Conservation (phyloP, 2,888 invertebrate species). For the Elgonia sp. region DNA sequence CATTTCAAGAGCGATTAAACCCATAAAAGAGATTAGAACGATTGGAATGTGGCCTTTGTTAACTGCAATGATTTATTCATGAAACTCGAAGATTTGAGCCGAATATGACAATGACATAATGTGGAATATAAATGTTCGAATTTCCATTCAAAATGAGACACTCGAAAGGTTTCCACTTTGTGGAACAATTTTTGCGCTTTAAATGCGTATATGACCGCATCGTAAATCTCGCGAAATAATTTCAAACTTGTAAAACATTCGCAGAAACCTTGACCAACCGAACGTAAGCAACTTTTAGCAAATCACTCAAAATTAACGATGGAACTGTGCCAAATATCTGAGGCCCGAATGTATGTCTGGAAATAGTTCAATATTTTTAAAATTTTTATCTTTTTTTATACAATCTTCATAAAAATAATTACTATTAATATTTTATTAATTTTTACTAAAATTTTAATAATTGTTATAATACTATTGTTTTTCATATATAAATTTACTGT, state of each 20-base stretch:
- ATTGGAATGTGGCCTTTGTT: conserved; percentile 68
- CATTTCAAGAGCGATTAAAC: conserved; percentile 59
- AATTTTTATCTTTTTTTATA: not conserved
- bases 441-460: too few relatives aligned
- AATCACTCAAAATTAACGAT: conserved; percentile 48
- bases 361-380: not conserved
- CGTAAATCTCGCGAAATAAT: conserved; percentile 36
- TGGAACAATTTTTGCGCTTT: conserved; percentile 3
- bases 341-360: conserved; percentile 28
- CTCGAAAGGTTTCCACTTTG: conserved; percentile 26
- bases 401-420: not conserved
- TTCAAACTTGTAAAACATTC: conserved; percentile 28
- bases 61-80: conserved; percentile 67
- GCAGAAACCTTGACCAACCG: conserved; percentile 51
- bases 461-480: too few relatives aligned
- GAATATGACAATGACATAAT: conserved; percentile 68
- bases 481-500: too few relatives aligned
- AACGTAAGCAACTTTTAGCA: conserved; percentile 25
- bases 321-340: conserved; percentile 70
- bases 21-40: conserved; percentile 64
- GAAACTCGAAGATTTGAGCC: conserved; percentile 59
- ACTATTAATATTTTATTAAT: not conserved
- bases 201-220: not conserved
- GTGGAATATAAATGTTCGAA: conserved; percentile 63
- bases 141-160: conserved; percentile 49